Base-by-base conservation (phyloP, 2,888 invertebrate genomes). In the Drosophila kuntzei region DNA sequence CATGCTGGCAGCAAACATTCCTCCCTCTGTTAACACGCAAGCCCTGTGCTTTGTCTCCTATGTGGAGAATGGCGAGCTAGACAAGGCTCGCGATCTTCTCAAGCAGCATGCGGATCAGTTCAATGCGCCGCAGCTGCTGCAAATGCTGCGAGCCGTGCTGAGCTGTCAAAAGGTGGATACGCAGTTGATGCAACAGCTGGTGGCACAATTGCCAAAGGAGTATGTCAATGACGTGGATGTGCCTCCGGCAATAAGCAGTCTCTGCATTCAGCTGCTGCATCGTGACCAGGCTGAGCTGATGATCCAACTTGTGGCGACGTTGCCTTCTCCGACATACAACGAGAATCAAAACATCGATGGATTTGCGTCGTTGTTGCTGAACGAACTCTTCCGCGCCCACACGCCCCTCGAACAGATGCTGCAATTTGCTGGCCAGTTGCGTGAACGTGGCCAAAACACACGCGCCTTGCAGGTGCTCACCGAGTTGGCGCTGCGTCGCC, bases 1-100 rank as follows among this genome's bases (percentile, higher is more conserved):
- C 89, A 95, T 95, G 95, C 93, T 91, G 49, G 93, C 94, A 0
- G 92, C 94, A 0, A 93, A 94, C 57, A 82, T 95, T 2, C 77
- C 91, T 0, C 90, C 91, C 2, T 93, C 93, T 16, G 68, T 91
- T 3, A 93, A 93, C 34, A 95, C 94, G 0, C 93, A 93, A 66
- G 92, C 93, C 0, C 92, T 94, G 5, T 87, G 94, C 34, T 91
- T 94, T 0, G 91, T 92, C 55, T 94, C 94, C 0, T 91, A 94
- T 27, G 93, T 94, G 3, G 93, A 92, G 86, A 93, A 93, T 59
- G 93, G 92, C 3, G 90, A 93, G 55, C 46, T 86, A 2, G 80
- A 89, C 11, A 90, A 90, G 22, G 90, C 90, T 0, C 55, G 44
- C 0, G 78, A 81, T 2, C 55, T 90, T 14, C 49, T 92, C 2